A percentile compares a stretch with the other conserved stretches of the same genome.
Conservation (phyloP, 2,797 vertebrate genomes). For the Lycodopsis pacificus region DNA sequence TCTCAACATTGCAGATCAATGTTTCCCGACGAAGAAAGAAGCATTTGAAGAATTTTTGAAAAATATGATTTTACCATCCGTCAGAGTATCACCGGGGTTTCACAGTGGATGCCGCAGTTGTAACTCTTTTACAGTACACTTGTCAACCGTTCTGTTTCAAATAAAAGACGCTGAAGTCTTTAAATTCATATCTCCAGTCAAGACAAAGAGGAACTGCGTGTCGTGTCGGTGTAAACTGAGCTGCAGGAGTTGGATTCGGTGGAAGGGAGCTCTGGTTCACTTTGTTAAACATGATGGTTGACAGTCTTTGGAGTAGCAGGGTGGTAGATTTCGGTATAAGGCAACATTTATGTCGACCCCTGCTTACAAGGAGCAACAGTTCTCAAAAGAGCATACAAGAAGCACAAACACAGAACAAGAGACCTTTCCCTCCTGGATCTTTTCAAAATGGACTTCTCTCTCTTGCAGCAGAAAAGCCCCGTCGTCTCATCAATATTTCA, state of each 20-base stretch:
- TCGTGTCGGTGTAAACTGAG: slow-evolving; percentile 56
- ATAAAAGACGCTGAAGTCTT: slow-evolving; percentile 31
- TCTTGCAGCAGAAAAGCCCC: slow-evolving; percentile 53
- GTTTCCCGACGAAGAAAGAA: slow-evolving; percentile 51
- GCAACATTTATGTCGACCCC: slow-evolving; percentile 42
- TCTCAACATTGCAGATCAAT: slow-evolving; percentile 42
- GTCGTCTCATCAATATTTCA: slow-evolving; percentile 81
- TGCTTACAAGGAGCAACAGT: slow-evolving; percentile 15
- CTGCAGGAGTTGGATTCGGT: slow-evolving; percentile 46
- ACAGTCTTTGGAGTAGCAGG: slow-evolving; percentile 22
- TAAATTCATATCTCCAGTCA: slow-evolving; percentile 21
- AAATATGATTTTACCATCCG: slow-evolving; percentile 47
- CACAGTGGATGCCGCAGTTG: slow-evolving; percentile 56
- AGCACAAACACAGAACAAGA: slow-evolving; percentile 24
- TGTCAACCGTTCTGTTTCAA: slow-evolving; percentile 48
- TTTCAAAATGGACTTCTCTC: slow-evolving; percentile 54
- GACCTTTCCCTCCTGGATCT: slow-evolving; percentile 24
- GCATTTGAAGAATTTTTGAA: slow-evolving; percentile 44
- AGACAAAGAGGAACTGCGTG: slow-evolving; percentile 30
- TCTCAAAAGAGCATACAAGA: slow-evolving; percentile 33
- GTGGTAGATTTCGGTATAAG: slow-evolving; percentile 40
- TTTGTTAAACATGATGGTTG: background rate
- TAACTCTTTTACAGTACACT: slow-evolving; percentile 43
- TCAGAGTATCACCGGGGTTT: slow-evolving; percentile 53
- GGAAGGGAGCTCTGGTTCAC: slow-evolving; percentile 33